These are phyloP conservation scores for Ophion costatus DNA, from an alignment of 2,888 invertebrate genomes.

Conservation along the genomic window DNA sequence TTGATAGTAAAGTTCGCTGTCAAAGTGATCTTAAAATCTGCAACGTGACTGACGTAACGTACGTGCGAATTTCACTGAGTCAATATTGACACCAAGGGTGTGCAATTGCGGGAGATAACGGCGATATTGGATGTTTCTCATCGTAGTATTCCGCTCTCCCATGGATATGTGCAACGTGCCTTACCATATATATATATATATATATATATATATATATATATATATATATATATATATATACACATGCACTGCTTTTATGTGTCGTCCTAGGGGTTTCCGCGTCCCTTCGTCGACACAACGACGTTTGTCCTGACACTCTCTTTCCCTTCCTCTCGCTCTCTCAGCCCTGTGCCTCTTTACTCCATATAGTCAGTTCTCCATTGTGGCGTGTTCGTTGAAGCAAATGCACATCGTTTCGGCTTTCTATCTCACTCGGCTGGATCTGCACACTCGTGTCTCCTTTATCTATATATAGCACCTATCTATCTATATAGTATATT, in stretches of 20 bases:
- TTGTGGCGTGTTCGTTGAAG: slow-evolving; percentile 82
- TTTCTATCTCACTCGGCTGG: slow-evolving; percentile 50
- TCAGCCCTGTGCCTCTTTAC: slow-evolving; percentile 25
- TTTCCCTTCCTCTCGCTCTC: background rate
- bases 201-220: slow-evolving; percentile 56
- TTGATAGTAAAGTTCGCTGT: background rate
- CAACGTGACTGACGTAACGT: slow-evolving; percentile 28
- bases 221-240: slow-evolving; percentile 46
- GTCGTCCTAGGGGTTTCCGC: slow-evolving; percentile 54
- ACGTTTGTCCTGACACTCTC: slow-evolving; percentile 50
- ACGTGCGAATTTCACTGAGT: slow-evolving; percentile 71
- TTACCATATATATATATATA: slow-evolving; percentile 49
- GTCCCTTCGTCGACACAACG: slow-evolving; percentile 60
- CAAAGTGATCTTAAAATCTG: slow-evolving; percentile 23
- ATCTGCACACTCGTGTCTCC: slow-evolving; percentile 49
- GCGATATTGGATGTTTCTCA: slow-evolving; percentile 81
- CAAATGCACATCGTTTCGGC: slow-evolving; percentile 81
- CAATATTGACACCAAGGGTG: slow-evolving; percentile 78
- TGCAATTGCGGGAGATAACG: slow-evolving; percentile 77
- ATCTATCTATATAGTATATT: too few relatives aligned
- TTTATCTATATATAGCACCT: slow-evolving; percentile 35
- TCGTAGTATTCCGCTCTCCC: slow-evolving; percentile 68
- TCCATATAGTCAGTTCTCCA: slow-evolving; percentile 77
- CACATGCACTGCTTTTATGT: slow-evolving; percentile 52
- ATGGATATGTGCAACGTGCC: slow-evolving; percentile 62